Evolutionary conservation across 2,888 invertebrate genomes (phyloP).

Genomic region (Heliconius ethilla): DNA sequence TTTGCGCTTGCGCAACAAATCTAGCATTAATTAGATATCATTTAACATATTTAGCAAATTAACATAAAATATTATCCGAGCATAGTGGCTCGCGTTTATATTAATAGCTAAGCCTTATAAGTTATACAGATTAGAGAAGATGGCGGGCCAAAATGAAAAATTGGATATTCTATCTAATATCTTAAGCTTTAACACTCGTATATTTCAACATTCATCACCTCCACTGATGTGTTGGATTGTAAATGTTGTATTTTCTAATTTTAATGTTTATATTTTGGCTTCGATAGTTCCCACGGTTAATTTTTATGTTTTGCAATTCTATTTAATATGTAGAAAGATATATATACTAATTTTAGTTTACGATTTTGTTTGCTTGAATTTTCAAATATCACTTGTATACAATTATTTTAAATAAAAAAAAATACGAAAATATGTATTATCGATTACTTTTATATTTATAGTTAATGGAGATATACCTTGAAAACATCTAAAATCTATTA

Average conservation of each 20-base stretch:
- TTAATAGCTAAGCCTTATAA: conserved; percentile 23
- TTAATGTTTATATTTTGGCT: not conserved
- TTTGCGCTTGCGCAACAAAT: not conserved
- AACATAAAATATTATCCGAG: conserved; percentile 20
- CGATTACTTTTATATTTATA: not conserved
- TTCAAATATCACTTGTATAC: not conserved
- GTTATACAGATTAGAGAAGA: conserved; percentile 25
- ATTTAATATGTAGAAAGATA: not conserved
- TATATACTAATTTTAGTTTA: not conserved
- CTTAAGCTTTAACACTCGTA: not conserved
- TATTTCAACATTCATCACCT: conserved; percentile 8
- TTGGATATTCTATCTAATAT: not conserved
- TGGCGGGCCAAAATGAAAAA: conserved; percentile 6
- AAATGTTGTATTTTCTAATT: not conserved
- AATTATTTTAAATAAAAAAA: not conserved
- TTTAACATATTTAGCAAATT: conserved; percentile 28
- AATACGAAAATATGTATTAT: not conserved
- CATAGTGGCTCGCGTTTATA: conserved; percentile 20
- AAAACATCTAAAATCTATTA: too few species aligned
- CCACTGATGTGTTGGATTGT: not conserved
- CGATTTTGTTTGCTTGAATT: not conserved
- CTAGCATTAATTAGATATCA: conserved; percentile 23
- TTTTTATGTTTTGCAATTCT: conserved; percentile 6
- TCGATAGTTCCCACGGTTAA: conserved; percentile 5
- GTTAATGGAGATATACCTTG: too few species aligned